A percentile compares a stretch with the other conserved stretches of the same genome.
phyloP scores from a whole-genome alignment of 2,797 vertebrate species.

The Phaenicophaeus curvirostris region DNA sequence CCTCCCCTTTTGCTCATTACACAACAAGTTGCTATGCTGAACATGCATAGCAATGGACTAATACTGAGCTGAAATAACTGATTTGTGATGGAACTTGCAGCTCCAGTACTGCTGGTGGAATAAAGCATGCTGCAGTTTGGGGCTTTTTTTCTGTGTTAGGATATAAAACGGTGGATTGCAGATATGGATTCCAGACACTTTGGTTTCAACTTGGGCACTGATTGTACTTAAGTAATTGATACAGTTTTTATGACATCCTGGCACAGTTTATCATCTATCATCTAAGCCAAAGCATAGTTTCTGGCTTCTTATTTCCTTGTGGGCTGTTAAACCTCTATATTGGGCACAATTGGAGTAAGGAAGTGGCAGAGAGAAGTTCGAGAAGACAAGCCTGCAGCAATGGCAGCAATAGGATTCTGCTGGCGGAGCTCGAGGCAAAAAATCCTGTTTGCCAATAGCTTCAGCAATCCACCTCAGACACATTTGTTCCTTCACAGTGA shows the following conservation, averaged over 20 bases:
- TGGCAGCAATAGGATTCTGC: neutral
- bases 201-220: neutral
- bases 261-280: neutral
- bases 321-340: neutral
- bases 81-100: conserved; percentile 43
- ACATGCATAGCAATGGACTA: neutral
- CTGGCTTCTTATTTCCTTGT: neutral
- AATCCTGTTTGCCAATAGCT: neutral
- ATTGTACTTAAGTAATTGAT: neutral
- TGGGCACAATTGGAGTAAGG: neutral
- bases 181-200: neutral
- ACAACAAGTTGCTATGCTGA: conserved; percentile 26
- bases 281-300: neutral
- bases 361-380: neutral
- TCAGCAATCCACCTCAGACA: neutral
- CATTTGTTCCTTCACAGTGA: neutral
- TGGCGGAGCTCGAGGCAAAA: neutral
- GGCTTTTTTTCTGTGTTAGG: neutral
- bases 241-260: neutral
- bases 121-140: neutral
- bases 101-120: conserved; percentile 49
- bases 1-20: neutral
- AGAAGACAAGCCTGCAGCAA: neutral
- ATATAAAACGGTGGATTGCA: neutral
- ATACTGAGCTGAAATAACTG: conserved; percentile 2